Evolutionary conservation across 2,888 invertebrate species (phyloP), one percentile per base, ranked within the genome.

Genomic region (Aphidoletes aphidimyza): DNA sequence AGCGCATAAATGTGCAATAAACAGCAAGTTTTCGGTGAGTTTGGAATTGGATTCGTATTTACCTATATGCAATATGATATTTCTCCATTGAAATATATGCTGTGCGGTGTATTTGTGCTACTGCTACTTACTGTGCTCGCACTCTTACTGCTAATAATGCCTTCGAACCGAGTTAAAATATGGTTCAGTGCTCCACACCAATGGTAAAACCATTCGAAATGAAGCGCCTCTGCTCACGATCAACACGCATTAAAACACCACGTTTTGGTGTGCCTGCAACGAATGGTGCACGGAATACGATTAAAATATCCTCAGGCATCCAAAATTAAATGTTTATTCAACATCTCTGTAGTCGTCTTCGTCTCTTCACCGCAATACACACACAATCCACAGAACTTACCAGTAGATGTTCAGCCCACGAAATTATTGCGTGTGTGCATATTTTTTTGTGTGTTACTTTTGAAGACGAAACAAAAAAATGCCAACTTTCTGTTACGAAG

Each of bases 251-350:
- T 37, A 22, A 81, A 81, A 81, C 37, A 6, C n/a, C n/a, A n/a
- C n/a, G n/a, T n/a, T 9, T 81, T 19, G 37, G 1, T 81, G 34
- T n/a, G 37, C 37, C 81, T 81, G 37, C 36, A 37, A 36, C n/a
- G 37, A 81, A 81, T 81, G 81, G 81, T n/a, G n/a, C n/a, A n/a
- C 17, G 37, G 81, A 81, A 81, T 81, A 37, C 81, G 81, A 81
- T 81, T 81, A 81, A 81, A 81, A 81, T 81, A 81, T 81, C 81
- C 81, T 81, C 37, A 81, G 81, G 81, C 81, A 81, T 81, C 81
- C 37, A 37, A 81, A 81, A 81, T 81, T 81, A 81, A 81, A 81
- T 81, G 37, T 81, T 81, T 81, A 37, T 81, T 37, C 81, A 81
- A 81, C 37, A 81, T 81, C 37, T 30, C n/a, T 54, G n/a, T 54